These are phyloP conservation scores for Tridacna crocea DNA, from an alignment of 2,888 invertebrate species.

Conservation along the genomic window DNA sequence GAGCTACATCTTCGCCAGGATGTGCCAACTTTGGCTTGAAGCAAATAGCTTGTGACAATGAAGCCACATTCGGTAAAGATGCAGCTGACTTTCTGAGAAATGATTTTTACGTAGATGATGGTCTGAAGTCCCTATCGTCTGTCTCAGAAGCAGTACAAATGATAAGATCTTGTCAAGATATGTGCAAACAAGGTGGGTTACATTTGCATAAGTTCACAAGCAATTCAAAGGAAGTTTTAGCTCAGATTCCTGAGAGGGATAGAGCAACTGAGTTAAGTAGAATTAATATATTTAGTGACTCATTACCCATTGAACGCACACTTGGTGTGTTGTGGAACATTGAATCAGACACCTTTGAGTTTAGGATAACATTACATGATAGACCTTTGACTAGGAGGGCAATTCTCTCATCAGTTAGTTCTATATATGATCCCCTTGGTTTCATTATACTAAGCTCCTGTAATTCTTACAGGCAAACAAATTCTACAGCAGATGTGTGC, in stretches of 20 bases:
- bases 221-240: constrained; percentile 53
- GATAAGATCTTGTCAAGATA: constrained; percentile 14
- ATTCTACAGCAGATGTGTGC: constrained; percentile 56
- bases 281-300: constrained; percentile 23
- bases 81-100: constrained; percentile 19
- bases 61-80: constrained; percentile 23
- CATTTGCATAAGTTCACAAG: constrained; percentile 53
- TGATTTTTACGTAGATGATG: constrained; percentile 48
- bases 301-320: constrained; percentile 44
- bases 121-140: constrained; percentile 24
- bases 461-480: constrained; percentile 52
- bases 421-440: constrained; percentile 57
- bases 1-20: constrained; percentile 59
- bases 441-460: constrained; percentile 57
- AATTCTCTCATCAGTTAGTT: constrained; percentile 50
- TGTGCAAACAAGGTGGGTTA: constrained; percentile 45
- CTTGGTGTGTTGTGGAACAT: constrained; percentile 56
- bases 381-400: constrained; percentile 39
- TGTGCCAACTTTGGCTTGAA: constrained; percentile 43
- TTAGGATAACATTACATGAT: constrained; percentile 36
- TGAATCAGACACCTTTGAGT: constrained; percentile 51
- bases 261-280: constrained; percentile 32
- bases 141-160: constrained; percentile 34
- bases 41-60: constrained; percentile 21
- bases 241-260: constrained; percentile 32